Evolutionary conservation across 2,888 invertebrate species (phyloP).

Genomic region (Temnothorax unifasciatus): DNA sequence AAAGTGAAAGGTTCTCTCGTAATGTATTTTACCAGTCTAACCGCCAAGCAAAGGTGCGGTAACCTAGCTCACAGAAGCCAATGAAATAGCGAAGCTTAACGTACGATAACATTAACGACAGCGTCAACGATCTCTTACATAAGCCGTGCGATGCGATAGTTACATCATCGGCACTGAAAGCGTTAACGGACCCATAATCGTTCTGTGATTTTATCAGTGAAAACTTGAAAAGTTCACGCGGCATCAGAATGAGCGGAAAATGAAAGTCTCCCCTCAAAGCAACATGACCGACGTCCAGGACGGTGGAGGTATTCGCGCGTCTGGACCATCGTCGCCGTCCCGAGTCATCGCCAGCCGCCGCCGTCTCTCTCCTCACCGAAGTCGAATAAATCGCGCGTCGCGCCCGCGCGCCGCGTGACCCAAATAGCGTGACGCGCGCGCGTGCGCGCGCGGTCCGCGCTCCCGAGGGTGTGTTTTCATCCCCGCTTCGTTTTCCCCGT

Average conservation of each 20-base stretch:
- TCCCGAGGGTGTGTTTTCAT: constrained; percentile 76
- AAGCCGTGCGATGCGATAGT: too few relatives aligned
- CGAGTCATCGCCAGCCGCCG: too few relatives aligned
- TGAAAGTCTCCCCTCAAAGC: background rate
- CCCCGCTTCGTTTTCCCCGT: constrained; percentile 63
- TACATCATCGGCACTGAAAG: background rate
- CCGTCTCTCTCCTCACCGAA: background rate
- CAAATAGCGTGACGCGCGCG: constrained; percentile 64
- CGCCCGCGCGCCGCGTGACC: constrained; percentile 64
- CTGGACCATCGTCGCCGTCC: background rate
- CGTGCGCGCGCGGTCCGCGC: constrained; percentile 55
- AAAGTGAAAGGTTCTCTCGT: background rate
- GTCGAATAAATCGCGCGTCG: constrained; percentile 50
- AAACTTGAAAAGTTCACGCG: background rate
- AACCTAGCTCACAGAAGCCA: background rate
- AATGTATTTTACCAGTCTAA: too few relatives aligned
- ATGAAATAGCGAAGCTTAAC: background rate
- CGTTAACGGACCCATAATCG: background rate
- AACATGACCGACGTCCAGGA: background rate
- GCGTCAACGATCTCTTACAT: background rate
- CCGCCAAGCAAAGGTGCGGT: too few relatives aligned
- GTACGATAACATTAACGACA: background rate
- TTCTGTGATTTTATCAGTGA: background rate
- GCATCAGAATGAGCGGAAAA: background rate
- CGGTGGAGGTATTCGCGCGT: too few relatives aligned